Percentiles rank a stretch among this genome's conserved stretches.
phyloP scores from a whole-genome alignment of 2,888 invertebrate species.

The Bibio marci region DNA sequence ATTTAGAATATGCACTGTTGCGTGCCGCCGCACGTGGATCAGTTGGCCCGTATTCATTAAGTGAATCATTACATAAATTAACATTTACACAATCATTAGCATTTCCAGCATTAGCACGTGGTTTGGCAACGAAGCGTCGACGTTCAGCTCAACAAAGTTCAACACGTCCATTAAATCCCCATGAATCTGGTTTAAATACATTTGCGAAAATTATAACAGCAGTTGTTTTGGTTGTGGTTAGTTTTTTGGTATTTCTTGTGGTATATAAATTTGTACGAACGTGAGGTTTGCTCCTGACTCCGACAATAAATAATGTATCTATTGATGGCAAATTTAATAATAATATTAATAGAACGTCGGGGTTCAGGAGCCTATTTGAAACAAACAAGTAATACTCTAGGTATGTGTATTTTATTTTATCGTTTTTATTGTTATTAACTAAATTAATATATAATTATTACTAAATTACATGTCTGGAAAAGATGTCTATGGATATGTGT shows the following conservation, averaged over 20 bases:
- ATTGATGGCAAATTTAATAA: constrained; percentile 2
- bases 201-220: constrained; percentile 56
- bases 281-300: constrained; percentile 61
- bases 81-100: constrained; percentile 58
- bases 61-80: constrained; percentile 52
- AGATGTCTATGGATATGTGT: too few species aligned
- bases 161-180: constrained; percentile 38
- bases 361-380: constrained; percentile 27
- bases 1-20: constrained; percentile 49
- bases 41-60: constrained; percentile 51
- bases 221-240: constrained; percentile 46
- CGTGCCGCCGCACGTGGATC: constrained; percentile 52
- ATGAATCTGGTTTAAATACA: constrained; percentile 48
- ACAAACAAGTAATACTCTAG: background rate
- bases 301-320: constrained; percentile 21
- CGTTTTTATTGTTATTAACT: too few species aligned
- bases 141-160: constrained; percentile 34
- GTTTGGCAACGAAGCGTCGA: constrained; percentile 43
- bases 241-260: constrained; percentile 52
- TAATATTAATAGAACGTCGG: constrained; percentile 15
- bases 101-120: constrained; percentile 52
- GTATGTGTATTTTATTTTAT: too few species aligned
- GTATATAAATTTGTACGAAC: constrained; percentile 57
- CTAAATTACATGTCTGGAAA: too few species aligned
- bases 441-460: too few species aligned